Conservation (phyloP, 2,113 vertebrate species). For the Amblyornis subalaris region DNA sequence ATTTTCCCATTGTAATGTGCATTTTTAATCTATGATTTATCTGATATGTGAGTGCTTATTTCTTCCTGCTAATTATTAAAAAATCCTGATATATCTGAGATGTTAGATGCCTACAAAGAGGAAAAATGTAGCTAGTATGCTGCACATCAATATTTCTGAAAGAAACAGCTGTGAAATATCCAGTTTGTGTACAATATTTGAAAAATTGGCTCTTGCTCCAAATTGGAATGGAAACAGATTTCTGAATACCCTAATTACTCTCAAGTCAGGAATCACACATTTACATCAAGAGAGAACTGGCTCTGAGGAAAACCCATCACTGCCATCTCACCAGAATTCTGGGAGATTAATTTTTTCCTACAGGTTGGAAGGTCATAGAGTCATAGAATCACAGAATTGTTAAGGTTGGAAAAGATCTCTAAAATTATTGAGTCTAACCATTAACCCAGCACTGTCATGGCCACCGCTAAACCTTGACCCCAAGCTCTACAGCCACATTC, state of each 20-base stretch:
- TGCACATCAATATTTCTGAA: not conserved
- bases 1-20: not conserved
- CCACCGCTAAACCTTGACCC: not conserved
- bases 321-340: not conserved
- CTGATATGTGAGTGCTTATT: not conserved
- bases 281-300: not conserved
- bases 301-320: not conserved
- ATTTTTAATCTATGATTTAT: not conserved
- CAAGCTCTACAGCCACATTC: rapidly evolving
- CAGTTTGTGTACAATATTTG: not conserved
- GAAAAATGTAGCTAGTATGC: not conserved
- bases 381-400: not conserved
- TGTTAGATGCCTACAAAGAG: not conserved
- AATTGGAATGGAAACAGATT: not conserved
- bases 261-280: not conserved
- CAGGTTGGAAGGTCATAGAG: not conserved
- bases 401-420: not conserved
- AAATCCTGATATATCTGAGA: not conserved
- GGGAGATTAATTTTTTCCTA: not conserved
- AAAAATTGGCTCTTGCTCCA: not conserved
- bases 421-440: not conserved
- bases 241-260: not conserved
- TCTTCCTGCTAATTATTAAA: not conserved
- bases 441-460: not conserved
- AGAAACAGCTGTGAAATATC: not conserved